Evolutionary conservation across 2,797 vertebrate species (phyloP).

Genomic region (Orestias chungarensis): DNA sequence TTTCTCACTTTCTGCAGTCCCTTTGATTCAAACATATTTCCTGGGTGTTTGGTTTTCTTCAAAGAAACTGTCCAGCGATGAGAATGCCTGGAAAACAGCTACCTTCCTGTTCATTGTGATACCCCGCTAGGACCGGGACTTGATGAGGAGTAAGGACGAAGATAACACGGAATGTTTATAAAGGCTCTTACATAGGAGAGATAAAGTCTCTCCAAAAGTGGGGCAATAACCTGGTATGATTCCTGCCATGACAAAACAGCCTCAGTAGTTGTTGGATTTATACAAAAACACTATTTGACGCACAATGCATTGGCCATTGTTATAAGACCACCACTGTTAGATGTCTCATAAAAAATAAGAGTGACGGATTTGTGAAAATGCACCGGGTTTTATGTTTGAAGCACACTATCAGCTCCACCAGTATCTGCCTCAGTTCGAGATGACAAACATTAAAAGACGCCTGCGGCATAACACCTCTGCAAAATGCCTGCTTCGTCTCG

Average conservation of each 20-base stretch:
- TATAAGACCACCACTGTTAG: slow-evolving; percentile 31
- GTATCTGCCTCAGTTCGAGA: slow-evolving; percentile 25
- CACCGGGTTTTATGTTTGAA: slow-evolving; percentile 20
- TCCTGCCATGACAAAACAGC: slow-evolving; percentile 53
- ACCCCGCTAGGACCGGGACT: slow-evolving; percentile 48
- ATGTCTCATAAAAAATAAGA: slow-evolving; percentile 44
- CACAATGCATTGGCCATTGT: slow-evolving; percentile 32
- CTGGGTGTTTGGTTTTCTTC: slow-evolving; percentile 54
- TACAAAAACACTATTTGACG: slow-evolving; percentile 27
- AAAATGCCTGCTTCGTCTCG: slow-evolving; percentile 23
- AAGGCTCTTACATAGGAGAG: slow-evolving; percentile 58
- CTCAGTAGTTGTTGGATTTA: slow-evolving; percentile 33
- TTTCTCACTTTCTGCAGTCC: slow-evolving; percentile 39
- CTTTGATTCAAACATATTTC: slow-evolving; percentile 57
- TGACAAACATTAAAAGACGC: slow-evolving; percentile 53
- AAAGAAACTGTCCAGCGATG: slow-evolving; percentile 53
- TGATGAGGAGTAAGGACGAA: slow-evolving; percentile 59
- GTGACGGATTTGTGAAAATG: slow-evolving; percentile 37
- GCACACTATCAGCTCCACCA: slow-evolving; percentile 5
- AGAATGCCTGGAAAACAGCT: slow-evolving; percentile 48
- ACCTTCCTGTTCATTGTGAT: slow-evolving; percentile 69
- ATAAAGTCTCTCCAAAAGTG: slow-evolving; percentile 64
- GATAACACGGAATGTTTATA: slow-evolving; percentile 72
- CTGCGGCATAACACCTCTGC: slow-evolving; percentile 43
- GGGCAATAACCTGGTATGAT: slow-evolving; percentile 56